Evolutionary conservation across 2,113 vertebrate species (phyloP).

Genomic region (Gavialis gangeticus): DNA sequence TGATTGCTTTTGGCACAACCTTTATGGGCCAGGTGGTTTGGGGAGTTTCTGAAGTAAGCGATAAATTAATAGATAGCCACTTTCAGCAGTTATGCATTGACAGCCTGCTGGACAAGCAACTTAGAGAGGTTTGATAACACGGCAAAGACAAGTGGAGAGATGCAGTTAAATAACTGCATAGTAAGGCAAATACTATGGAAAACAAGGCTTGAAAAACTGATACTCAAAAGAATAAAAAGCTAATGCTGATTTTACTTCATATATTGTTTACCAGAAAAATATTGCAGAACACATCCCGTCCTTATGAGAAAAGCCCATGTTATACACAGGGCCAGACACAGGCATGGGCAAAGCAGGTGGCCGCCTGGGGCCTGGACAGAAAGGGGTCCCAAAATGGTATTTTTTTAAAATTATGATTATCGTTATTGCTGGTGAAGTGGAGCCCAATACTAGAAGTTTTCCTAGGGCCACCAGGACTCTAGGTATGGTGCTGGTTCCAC

Average conservation of each 20-base stretch:
- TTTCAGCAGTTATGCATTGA: slow-evolving; percentile 44
- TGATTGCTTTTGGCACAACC: slow-evolving; percentile 48
- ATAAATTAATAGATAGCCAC: slow-evolving; percentile 66
- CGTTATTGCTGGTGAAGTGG: too few relatives aligned
- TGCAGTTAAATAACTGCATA: slow-evolving; percentile 50
- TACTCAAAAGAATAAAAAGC: not conserved
- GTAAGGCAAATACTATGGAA: not conserved
- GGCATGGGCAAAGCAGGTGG: too few relatives aligned
- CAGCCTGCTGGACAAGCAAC: slow-evolving; percentile 61
- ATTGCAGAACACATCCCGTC: not conserved
- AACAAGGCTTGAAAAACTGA: slow-evolving; percentile 16
- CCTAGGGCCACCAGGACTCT: too few relatives aligned
- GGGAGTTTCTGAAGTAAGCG: slow-evolving; percentile 61
- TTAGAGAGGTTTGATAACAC: slow-evolving; percentile 36
- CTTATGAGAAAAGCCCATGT: slow-evolving; percentile 16
- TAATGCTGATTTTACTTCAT: slow-evolving; percentile 21
- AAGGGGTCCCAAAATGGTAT: too few relatives aligned
- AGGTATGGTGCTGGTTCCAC: not conserved
- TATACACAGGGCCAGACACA: too few relatives aligned
- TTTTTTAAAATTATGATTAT: too few relatives aligned
- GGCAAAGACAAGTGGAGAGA: slow-evolving; percentile 17
- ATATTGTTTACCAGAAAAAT: not conserved
- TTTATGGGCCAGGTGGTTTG: slow-evolving; percentile 42
- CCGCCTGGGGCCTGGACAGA: too few relatives aligned
- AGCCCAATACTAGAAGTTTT: too few relatives aligned